Percentiles rank a stretch among this genome's conserved stretches.
phyloP scores from a whole-genome alignment of 2,888 invertebrate species.

The Pteria penguin region DNA sequence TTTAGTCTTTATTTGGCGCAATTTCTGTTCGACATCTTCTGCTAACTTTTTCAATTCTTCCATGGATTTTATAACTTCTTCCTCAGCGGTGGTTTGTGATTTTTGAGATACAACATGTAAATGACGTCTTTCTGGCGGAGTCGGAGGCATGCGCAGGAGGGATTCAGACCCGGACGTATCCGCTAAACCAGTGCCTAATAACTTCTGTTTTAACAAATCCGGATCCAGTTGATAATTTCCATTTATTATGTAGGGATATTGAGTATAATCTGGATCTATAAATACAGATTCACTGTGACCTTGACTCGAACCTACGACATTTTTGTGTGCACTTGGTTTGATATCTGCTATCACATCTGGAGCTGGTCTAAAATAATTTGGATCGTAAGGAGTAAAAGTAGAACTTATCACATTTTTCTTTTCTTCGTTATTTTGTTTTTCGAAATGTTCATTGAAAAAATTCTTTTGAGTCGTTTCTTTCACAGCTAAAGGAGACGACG shows the following conservation, averaged over 20 bases:
- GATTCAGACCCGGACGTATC: slow-evolving; percentile 38
- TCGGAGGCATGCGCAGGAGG: slow-evolving; percentile 11
- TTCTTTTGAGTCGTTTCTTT: too few species aligned
- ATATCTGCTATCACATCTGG: neutral
- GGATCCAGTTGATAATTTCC: slow-evolving; percentile 74
- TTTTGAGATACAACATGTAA: neutral
- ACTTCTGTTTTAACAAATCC: slow-evolving; percentile 66
- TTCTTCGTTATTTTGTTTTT: neutral
- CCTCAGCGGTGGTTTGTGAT: slow-evolving; percentile 17
- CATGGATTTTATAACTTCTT: slow-evolving; percentile 64
- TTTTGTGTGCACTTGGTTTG: neutral
- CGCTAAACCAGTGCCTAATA: slow-evolving; percentile 71
- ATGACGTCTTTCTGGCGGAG: slow-evolving; percentile 9
- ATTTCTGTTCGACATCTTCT: slow-evolving; percentile 67
- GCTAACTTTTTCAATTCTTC: slow-evolving; percentile 70
- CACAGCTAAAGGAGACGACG: neutral
- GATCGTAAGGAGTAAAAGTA: neutral
- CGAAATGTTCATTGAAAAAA: neutral
- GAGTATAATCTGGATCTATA: slow-evolving; percentile 59
- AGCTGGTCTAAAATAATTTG: neutral
- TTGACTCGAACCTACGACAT: too few species aligned
- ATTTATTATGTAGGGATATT: slow-evolving; percentile 64
- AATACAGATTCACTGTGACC: slow-evolving; percentile 6
- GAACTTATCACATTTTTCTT: neutral
- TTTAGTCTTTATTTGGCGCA: slow-evolving; percentile 66